Percentiles rank a stretch among this genome's conserved stretches.
Conservation (phyloP, 2,113 vertebrate genomes). For the Callionymus lyra region DNA sequence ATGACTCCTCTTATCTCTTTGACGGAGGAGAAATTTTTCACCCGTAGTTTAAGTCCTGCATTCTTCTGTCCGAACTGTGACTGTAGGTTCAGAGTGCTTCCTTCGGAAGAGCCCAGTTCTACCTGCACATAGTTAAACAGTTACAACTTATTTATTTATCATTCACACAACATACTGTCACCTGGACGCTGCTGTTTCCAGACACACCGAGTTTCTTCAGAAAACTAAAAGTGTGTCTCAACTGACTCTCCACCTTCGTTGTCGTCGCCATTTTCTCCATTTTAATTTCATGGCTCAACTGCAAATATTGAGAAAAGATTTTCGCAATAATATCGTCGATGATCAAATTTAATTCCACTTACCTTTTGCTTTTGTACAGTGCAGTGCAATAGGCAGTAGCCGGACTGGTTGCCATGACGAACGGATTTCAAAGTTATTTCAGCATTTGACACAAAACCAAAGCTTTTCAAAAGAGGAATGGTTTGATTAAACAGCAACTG, state of each 20-base stretch:
- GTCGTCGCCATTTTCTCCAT: slow-evolving; percentile 37
- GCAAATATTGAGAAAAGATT: slow-evolving; percentile 9
- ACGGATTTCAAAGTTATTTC: slow-evolving; percentile 47
- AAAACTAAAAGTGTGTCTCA: slow-evolving; percentile 61
- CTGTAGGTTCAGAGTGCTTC: slow-evolving; percentile 41
- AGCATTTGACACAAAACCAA: slow-evolving; percentile 56
- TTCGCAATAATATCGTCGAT: not conserved
- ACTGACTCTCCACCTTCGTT: slow-evolving; percentile 45
- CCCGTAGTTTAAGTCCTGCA: slow-evolving; percentile 38
- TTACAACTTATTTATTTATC: not conserved
- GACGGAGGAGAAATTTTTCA: slow-evolving; percentile 36
- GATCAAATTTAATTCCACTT: not conserved
- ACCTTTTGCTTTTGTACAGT: slow-evolving; percentile 64
- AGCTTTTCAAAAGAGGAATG: slow-evolving; percentile 45
- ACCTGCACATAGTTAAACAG: slow-evolving; percentile 38
- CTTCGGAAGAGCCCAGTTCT: slow-evolving; percentile 37
- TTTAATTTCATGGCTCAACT: slow-evolving; percentile 63
- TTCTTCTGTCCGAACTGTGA: slow-evolving; percentile 48
- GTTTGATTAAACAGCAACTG: slow-evolving; percentile 57
- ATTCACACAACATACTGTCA: slow-evolving; percentile 11
- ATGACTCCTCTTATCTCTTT: slow-evolving; percentile 56
- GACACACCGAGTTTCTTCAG: slow-evolving; percentile 54
- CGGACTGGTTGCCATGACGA: slow-evolving; percentile 26
- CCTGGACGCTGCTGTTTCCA: slow-evolving; percentile 63
- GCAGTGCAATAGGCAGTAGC: slow-evolving; percentile 38